Evolutionary conservation across 2,888 invertebrate genomes (phyloP).

Genomic region (Acanthosepion pharaonis): DNA sequence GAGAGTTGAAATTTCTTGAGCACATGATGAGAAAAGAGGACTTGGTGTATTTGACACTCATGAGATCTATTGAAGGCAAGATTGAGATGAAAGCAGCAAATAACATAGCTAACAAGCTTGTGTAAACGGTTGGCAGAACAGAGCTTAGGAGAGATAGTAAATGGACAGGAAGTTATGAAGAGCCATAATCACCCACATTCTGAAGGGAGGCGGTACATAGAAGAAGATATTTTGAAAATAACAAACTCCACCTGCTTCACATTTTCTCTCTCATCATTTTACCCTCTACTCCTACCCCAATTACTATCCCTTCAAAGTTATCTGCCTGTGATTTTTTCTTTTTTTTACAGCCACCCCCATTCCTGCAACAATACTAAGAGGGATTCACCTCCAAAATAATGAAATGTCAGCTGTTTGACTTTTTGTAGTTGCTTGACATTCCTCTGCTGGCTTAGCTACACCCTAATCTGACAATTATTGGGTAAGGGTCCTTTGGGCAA

Average conservation of each 20-base stretch:
- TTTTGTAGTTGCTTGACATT: constrained; percentile 18
- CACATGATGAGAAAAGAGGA: too few relatives aligned
- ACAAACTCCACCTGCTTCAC: neutral
- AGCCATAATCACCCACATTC: too few relatives aligned
- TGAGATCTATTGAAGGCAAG: too few relatives aligned
- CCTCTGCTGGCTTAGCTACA: neutral
- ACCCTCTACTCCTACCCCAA: neutral
- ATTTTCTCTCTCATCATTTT: neutral
- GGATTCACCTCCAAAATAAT: constrained; percentile 4
- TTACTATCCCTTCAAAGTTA: neutral
- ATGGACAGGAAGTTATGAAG: too few relatives aligned
- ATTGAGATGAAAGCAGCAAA: too few relatives aligned
- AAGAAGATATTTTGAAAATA: neutral
- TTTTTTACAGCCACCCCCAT: neutral
- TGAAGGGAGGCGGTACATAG: too few relatives aligned
- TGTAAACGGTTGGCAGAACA: too few relatives aligned
- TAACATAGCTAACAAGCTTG: too few relatives aligned
- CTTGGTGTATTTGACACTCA: too few relatives aligned
- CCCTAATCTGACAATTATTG: neutral
- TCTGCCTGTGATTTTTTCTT: neutral
- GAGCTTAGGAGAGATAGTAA: too few relatives aligned
- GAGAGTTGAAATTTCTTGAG: too few relatives aligned
- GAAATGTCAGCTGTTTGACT: neutral
- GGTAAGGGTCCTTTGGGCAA: neutral
- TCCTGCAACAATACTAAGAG: neutral